Conservation (phyloP, 2,113 vertebrate species). For the Melanocharis versteri region DNA sequence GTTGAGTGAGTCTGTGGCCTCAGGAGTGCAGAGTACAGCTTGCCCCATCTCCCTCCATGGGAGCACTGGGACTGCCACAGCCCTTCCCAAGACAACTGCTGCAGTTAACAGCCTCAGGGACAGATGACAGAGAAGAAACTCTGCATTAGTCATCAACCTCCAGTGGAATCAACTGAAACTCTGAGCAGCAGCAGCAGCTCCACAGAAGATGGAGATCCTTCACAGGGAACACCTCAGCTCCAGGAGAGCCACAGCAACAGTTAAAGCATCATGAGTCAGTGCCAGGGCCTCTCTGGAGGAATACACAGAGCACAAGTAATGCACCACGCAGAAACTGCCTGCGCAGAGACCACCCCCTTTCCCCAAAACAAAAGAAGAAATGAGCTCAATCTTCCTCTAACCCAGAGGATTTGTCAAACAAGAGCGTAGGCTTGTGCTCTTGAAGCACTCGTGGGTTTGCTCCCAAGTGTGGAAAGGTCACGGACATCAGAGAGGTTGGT, state of each 20-base stretch:
- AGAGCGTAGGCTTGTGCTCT: background rate
- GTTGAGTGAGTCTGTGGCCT: background rate
- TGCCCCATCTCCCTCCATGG: fast-evolving
- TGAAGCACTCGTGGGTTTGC: background rate
- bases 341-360: background rate
- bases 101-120: background rate
- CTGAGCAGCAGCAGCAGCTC: background rate
- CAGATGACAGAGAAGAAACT: background rate
- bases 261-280: background rate
- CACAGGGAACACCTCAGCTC: background rate
- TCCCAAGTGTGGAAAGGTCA: background rate
- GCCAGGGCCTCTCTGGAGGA: background rate
- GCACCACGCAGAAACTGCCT: background rate
- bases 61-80: background rate
- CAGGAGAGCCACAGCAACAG: background rate
- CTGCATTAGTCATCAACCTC: background rate
- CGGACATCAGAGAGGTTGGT: background rate
- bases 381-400: background rate
- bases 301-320: background rate
- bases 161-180: background rate
- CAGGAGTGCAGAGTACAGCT: background rate
- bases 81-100: background rate
- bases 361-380: background rate
- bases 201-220: background rate
- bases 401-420: background rate